Evolutionary conservation across 2,113 vertebrate genomes (phyloP), one percentile per base, ranked within the genome.

Genomic region (Ellobius talpinus): DNA sequence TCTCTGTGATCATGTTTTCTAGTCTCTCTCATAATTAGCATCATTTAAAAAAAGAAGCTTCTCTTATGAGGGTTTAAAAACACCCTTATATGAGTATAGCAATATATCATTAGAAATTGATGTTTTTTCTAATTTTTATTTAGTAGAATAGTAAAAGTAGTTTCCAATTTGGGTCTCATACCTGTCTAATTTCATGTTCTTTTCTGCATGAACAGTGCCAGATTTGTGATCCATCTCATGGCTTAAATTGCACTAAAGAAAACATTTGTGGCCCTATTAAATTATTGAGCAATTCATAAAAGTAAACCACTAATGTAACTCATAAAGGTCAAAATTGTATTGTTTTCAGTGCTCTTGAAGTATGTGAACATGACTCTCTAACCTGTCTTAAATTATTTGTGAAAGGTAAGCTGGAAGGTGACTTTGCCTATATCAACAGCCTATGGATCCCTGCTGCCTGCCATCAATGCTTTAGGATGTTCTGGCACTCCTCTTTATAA

Each of bases 41-140:
- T n/a, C 2, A 0, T 6, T 24, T 24, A 16, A 36, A n/a, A 81
- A 24, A 24, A 5, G 5, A 81, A 58, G 5, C 5, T n/a, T 24
- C 31, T 24, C 33, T 58, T 19, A 24, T 7, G 52, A 58, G 29
- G 31, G 31, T 58, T 58, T 82, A 82, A 58, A 3, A 58, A 58
- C n/a, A 21, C 5, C 7, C 19, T 58, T 58, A 24, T 81, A 23
- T 81, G 17, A 55, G 39, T 79, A 55, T 52, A 55, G 7, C 77
- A 79, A 12, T 55, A 79, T 81, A 5, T 55, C 50, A 36, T n/a
- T 81, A 79, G 29, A 7, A 50, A 3, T 21, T 52, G 55, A 58
- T 58, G 47, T 21, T 36, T 8, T 52, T 21, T 52, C 33, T 50
- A 14, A 52, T 78, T 78, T 33, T 33, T 33, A 36, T 10, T 79